These are phyloP conservation scores for Sylvia borin DNA, from an alignment of 2,797 vertebrate species.

Conservation along the genomic window DNA sequence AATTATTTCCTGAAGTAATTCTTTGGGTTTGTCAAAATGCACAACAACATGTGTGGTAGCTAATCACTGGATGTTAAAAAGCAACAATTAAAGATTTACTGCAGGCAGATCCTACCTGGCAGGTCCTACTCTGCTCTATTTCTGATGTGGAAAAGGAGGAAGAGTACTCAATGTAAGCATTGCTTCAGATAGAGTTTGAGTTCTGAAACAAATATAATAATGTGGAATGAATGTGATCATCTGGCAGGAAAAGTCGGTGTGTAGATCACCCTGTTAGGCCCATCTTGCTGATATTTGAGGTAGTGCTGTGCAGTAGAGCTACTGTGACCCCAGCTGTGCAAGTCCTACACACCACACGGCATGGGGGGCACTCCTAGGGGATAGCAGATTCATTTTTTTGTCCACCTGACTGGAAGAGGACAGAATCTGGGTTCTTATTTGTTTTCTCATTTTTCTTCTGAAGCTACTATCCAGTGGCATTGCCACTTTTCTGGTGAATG, in stretches of 20 bases:
- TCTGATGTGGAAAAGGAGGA: not conserved
- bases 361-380: not conserved
- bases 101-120: not conserved
- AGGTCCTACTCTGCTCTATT: not conserved
- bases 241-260: not conserved
- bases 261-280: not conserved
- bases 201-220: not conserved
- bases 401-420: not conserved
- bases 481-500: not conserved
- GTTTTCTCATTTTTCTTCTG: not conserved
- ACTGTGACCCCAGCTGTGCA: not conserved
- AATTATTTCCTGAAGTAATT: not conserved
- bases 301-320: not conserved
- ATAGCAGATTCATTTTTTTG: not conserved
- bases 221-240: not conserved
- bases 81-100: not conserved
- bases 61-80: not conserved
- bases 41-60: not conserved
- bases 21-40: not conserved
- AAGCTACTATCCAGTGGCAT: not conserved
- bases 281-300: not conserved
- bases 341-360: rapidly evolving
- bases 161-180: not conserved
- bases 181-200: not conserved
- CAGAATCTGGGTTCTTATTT: not conserved